Evolutionary conservation across 2,113 vertebrate species (phyloP).

Genomic region (Xyliphius kryptos): DNA sequence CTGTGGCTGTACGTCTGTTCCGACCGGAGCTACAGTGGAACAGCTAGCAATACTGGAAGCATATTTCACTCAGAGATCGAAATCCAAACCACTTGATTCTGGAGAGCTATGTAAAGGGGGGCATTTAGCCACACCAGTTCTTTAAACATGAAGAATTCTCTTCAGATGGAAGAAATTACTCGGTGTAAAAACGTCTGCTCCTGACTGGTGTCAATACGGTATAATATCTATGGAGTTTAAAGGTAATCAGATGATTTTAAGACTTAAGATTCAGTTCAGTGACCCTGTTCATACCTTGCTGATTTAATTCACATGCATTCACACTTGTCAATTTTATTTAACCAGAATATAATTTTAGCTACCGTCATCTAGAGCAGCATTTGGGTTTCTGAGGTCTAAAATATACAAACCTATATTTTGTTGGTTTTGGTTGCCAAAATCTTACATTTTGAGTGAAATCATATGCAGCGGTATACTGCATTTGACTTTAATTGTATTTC

Average conservation of each 20-base stretch:
- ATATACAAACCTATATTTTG: no score
- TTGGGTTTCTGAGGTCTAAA: no score
- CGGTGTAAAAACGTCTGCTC: neutral
- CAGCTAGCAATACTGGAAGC: neutral
- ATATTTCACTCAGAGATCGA: neutral
- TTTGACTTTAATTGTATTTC: no score
- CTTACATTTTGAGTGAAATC: no score
- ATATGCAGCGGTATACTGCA: no score
- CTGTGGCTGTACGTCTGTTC: no score
- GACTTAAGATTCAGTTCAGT: slow-evolving; percentile 6
- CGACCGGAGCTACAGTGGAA: no score
- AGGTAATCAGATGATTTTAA: slow-evolving; percentile 30
- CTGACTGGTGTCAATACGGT: slow-evolving; percentile 25
- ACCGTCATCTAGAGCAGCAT: no score
- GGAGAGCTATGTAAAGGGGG: neutral
- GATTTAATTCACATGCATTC: no score
- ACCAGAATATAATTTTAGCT: no score
- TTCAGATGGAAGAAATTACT: slow-evolving; percentile 24
- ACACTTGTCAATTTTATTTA: no score
- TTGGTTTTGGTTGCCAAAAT: no score
- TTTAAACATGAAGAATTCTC: neutral
- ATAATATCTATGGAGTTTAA: slow-evolving; percentile 33
- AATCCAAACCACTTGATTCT: neutral
- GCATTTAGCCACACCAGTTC: neutral
- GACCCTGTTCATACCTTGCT: neutral